Evolutionary conservation across 2,888 invertebrate genomes (phyloP), one percentile per base, ranked within the genome.

Genomic region (Diaperis boleti): DNA sequence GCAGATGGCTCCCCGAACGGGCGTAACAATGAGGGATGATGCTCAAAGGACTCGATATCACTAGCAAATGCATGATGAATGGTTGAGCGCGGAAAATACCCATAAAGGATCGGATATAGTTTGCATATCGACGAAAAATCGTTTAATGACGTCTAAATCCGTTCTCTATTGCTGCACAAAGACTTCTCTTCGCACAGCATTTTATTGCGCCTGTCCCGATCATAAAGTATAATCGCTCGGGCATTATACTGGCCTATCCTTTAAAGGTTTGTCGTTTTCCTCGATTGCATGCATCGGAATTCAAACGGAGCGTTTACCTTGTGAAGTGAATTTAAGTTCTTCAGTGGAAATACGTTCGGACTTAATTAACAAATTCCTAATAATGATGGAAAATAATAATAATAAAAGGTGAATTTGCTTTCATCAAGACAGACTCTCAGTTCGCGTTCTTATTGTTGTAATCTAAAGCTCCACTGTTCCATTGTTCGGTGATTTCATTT

Each of bases 11-110:
- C 50, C 64, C 59, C 13, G 50, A 42, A 64, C 55, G 64, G 55
- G 60, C 54, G 54, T 64, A 60, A 64, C 64, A 64, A 60, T 64
- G 64, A 64, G 49, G 45, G 49, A 64, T 64, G 64, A 55, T 18
- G 35, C 64, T 54, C 64, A 49, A 8, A 45, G 64, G 64, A 54
- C 35, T 52, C 35, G 55, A 55, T 55, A 54, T 47, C 41, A 29
- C 57, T 50, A 52, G 52, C 18, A 59, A 42, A 52, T 42, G 41
- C 50, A 37, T 64, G 59, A 60, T 64, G 54, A 64, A 64, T 64
- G 55, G 60, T 13, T 54, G 37, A 15, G 47, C 18, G 26, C 35
- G 45, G 62, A 62, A 59, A 64, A 17, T 33, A 35, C 42, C 29
- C 42, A 42, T 57, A 57, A 64, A 64, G 37, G 45, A 59, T 59